Conservation (phyloP, 1,140 invertebrate genomes). For the Halyomorpha halys region DNA sequence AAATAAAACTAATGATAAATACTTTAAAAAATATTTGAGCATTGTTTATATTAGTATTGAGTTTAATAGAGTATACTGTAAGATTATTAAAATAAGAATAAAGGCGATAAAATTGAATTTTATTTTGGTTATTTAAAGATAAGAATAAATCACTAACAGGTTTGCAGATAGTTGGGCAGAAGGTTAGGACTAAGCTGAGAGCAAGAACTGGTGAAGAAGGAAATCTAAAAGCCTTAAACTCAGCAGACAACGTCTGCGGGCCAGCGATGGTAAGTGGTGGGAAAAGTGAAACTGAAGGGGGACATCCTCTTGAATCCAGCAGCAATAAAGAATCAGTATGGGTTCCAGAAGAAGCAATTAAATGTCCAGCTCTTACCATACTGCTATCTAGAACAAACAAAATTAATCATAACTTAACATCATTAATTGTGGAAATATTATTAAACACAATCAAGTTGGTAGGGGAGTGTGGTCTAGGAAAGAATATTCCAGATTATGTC, state of each 20-base stretch:
- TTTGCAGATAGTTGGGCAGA: constrained; percentile 49
- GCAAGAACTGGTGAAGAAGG: constrained; percentile 53
- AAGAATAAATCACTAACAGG: constrained; percentile 39
- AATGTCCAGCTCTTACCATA: constrained; percentile 43
- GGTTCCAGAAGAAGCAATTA: constrained; percentile 43
- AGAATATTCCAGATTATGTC: too few relatives aligned
- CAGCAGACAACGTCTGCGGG: constrained; percentile 39
- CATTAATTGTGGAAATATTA: too few relatives aligned
- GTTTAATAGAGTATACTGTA: too few relatives aligned
- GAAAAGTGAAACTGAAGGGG: constrained; percentile 43
- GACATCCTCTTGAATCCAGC: constrained; percentile 45
- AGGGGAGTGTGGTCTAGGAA: too few relatives aligned
- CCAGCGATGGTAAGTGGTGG: constrained; percentile 38
- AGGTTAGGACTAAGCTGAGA: constrained; percentile 56
- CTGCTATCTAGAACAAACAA: constrained; percentile 38
- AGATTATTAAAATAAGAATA: not conserved
- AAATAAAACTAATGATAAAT: not conserved
- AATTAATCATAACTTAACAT: too few relatives aligned
- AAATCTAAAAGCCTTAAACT: constrained; percentile 56
- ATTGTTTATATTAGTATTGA: not conserved
- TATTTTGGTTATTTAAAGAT: constrained; percentile 5
- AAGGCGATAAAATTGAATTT: not conserved
- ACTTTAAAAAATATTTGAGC: too few relatives aligned
- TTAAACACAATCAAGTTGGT: too few relatives aligned
- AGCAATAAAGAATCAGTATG: constrained; percentile 40